phyloP scores from a whole-genome alignment of 92 coral and sea anemone species.

The Epizoanthus scotinus region DNA sequence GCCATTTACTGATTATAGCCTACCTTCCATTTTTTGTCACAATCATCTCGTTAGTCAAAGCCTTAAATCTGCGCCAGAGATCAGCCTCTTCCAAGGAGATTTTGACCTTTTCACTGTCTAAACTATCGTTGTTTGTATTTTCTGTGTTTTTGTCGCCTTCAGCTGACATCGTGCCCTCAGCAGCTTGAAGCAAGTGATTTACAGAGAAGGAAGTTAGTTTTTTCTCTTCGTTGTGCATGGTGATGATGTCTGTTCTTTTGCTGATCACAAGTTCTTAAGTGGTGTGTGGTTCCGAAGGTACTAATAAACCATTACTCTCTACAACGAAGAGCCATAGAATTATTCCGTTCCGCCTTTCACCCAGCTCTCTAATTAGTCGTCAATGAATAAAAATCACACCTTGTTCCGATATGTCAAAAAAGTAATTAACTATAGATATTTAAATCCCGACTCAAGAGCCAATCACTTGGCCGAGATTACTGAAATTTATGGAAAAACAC shows the following conservation, averaged over 20 bases:
- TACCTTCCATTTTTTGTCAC: slow-evolving; percentile 99
- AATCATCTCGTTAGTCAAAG: slow-evolving; percentile 96
- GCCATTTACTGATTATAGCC: slow-evolving; percentile 31
- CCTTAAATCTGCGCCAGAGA: slow-evolving; percentile 91
- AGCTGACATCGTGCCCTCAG: slow-evolving; percentile 79
- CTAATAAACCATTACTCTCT: slow-evolving; percentile 78
- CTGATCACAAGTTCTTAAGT: slow-evolving; percentile 58
- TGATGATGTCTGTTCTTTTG: slow-evolving; percentile 58
- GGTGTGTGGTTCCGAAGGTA: slow-evolving; percentile 59
- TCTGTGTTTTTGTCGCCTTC: slow-evolving; percentile 65
- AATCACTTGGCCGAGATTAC: slow-evolving; percentile 64
- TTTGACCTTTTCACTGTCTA: slow-evolving; percentile 78
- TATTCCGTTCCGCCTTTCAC: slow-evolving; percentile 79
- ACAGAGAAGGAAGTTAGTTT: slow-evolving; percentile 75
- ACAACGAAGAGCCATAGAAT: slow-evolving; percentile 78
- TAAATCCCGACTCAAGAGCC: slow-evolving; percentile 65
- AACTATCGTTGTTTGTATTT: slow-evolving; percentile 48
- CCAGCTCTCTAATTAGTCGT: slow-evolving; percentile 92
- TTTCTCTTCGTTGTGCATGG: slow-evolving; percentile 90
- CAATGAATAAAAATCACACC: slow-evolving; percentile 98
- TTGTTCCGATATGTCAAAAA: slow-evolving; percentile 90
- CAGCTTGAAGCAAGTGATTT: slow-evolving; percentile 84
- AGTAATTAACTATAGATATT: slow-evolving; percentile 91
- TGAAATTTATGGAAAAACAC: slow-evolving; percentile 75
- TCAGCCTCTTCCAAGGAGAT: slow-evolving; percentile 90